These are phyloP conservation scores for Cartodere bifasciata DNA, from an alignment of 2,888 invertebrate species.

Conservation along the genomic window DNA sequence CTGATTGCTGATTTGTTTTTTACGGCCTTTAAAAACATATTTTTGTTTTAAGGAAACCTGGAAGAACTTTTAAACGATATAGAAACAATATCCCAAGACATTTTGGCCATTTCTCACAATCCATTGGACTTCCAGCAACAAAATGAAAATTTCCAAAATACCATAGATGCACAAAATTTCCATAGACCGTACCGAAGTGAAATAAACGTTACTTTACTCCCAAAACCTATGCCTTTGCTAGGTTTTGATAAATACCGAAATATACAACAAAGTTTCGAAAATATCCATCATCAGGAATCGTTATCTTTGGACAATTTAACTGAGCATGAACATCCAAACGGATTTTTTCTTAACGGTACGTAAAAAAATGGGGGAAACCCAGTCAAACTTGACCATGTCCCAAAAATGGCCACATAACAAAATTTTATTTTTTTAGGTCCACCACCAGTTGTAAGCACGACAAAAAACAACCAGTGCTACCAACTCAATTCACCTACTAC, in stretches of 20 bases:
- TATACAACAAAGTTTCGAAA: conserved; percentile 30
- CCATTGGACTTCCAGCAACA: conserved; percentile 8
- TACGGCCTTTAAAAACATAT: background rate
- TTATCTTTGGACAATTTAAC: conserved; percentile 21
- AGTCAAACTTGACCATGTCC: too few species aligned
- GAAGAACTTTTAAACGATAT: conserved; percentile 58
- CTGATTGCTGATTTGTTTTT: background rate
- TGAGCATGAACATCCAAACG: background rate
- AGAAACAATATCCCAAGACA: conserved; percentile 42
- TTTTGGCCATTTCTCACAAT: conserved; percentile 23
- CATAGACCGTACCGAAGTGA: conserved; percentile 32
- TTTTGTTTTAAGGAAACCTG: conserved; percentile 40
- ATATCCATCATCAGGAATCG: conserved; percentile 23
- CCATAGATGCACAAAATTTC: too few species aligned
- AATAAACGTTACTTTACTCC: conserved; percentile 34
- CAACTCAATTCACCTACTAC: too few species aligned
- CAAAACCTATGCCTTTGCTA: conserved; percentile 34
- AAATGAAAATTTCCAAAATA: background rate
- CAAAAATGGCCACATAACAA: too few species aligned
- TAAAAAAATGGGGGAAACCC: background rate
- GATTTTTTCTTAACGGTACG: background rate
- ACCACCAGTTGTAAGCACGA: too few species aligned
- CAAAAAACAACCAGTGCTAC: too few species aligned
- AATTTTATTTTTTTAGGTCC: too few species aligned
- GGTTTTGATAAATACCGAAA: conserved; percentile 34